These are phyloP conservation scores for Procavia capensis DNA, from an alignment of 2,113 vertebrate genomes.

Conservation along the genomic window DNA sequence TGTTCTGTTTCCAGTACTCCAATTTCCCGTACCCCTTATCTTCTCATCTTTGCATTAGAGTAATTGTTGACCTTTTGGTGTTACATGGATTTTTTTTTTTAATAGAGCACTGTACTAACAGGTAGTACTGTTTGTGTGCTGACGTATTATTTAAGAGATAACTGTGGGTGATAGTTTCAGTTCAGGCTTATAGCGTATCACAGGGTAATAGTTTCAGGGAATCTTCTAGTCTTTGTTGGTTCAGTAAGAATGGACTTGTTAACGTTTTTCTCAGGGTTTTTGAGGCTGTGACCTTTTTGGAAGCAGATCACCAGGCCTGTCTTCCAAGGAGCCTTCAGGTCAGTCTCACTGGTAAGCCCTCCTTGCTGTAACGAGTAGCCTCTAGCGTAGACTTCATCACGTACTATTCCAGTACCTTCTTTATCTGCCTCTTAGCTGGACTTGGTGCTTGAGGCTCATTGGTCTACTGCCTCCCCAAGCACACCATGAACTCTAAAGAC, in stretches of 20 bases:
- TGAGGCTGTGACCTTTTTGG: not conserved
- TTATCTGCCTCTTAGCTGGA: not conserved
- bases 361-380: not conserved
- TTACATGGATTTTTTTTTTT: not conserved
- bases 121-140: not conserved
- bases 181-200: not conserved
- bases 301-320: no score
- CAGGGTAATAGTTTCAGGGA: not conserved
- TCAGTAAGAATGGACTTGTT: not conserved
- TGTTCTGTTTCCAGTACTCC: not conserved
- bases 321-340: not conserved
- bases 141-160: not conserved
- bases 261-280: not conserved
- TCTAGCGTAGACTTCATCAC: not conserved
- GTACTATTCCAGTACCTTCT: not conserved
- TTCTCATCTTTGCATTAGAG: not conserved
- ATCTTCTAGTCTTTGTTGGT: not conserved
- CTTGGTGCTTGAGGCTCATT: not conserved
- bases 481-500: not conserved
- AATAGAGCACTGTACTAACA: not conserved
- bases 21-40: not conserved
- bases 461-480: not conserved
- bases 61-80: not conserved
- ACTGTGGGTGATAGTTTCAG: not conserved
- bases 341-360: not conserved